Evolutionary conservation across 2,797 vertebrate species (phyloP).

Genomic region (Propithecus perrieri): DNA sequence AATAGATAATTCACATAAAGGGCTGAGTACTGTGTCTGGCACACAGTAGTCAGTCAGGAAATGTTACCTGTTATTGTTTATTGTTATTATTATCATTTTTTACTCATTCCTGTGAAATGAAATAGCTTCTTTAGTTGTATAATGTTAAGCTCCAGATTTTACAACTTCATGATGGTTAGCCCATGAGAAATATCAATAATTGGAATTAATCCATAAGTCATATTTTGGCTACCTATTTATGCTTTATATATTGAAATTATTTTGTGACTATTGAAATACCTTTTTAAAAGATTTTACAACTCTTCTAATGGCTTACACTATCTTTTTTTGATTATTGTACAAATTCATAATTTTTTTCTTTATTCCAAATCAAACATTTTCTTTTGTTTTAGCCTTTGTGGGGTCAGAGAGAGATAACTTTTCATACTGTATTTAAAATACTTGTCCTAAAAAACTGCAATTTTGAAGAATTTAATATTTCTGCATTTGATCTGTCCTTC

Average conservation of each 20-base stretch:
- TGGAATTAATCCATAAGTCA: not conserved
- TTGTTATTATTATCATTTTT: not conserved
- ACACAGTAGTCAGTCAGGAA: not conserved
- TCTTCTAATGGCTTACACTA: not conserved
- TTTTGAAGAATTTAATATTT: conserved; percentile 45
- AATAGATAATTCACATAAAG: not conserved
- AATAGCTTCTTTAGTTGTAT: not conserved
- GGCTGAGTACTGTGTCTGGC: not conserved
- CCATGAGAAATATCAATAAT: not conserved
- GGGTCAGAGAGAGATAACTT: not conserved
- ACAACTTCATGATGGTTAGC: not conserved
- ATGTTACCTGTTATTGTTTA: not conserved
- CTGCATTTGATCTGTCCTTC: not conserved
- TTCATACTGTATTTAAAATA: not conserved
- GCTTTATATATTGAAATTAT: conserved; percentile 1
- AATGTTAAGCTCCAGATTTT: conserved; percentile 12
- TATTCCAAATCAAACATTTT: conserved; percentile 8
- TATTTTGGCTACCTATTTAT: conserved; percentile 17
- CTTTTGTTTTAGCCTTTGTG: not conserved
- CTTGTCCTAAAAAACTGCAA: not conserved
- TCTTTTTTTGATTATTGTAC: conserved; percentile 46
- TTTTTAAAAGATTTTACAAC: conserved; percentile 12
- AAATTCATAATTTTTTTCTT: not conserved
- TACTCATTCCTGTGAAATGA: not conserved
- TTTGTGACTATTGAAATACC: not conserved